Conservation (phyloP, 2,113 vertebrate genomes). For the Pardalotus punctatus region DNA sequence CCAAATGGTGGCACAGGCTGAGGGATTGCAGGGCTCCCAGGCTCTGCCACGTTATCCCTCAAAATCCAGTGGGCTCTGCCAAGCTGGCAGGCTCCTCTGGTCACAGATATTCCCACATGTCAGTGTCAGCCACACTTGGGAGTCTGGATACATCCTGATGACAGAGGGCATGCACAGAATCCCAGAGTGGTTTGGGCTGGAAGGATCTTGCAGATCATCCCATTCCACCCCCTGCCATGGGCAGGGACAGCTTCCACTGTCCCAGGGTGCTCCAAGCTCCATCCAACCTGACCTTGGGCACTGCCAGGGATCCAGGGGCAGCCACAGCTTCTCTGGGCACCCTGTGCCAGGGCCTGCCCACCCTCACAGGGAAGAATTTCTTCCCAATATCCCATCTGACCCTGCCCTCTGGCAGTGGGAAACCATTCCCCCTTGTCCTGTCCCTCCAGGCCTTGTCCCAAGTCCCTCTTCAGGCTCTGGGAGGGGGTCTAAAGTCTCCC, state of each 20-base stretch:
- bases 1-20: neutral
- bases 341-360: fast-evolving
- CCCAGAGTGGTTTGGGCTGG: neutral
- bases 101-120: neutral
- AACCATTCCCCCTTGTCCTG: neutral
- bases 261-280: fast-evolving
- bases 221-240: neutral
- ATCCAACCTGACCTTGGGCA: fast-evolving
- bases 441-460: no score
- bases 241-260: neutral
- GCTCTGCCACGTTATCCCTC: neutral
- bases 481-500: neutral
- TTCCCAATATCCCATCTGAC: fast-evolving
- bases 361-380: fast-evolving
- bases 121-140: neutral
- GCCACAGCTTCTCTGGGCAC: neutral
- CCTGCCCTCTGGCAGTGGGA: neutral
- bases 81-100: neutral
- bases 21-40: neutral
- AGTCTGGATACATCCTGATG: neutral
- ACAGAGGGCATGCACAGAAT: neutral
- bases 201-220: neutral
- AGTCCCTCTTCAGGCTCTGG: neutral
- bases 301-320: neutral
- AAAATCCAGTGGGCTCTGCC: neutral